Evolutionary conservation across 2,888 invertebrate species (phyloP).

Genomic region (Cataglyphis cursor): DNA sequence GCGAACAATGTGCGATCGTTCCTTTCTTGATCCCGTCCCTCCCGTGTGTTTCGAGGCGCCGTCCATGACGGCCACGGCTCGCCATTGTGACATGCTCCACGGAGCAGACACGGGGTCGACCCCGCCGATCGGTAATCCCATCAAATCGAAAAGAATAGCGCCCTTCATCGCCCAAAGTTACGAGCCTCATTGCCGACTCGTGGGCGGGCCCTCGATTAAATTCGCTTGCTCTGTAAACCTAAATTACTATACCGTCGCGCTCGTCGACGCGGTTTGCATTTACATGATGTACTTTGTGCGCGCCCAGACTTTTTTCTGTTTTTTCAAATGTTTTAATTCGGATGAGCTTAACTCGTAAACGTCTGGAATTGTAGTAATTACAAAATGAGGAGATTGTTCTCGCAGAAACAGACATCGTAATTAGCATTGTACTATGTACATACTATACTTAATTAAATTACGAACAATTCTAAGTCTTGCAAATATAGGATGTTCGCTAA

Average conservation of each 20-base stretch:
- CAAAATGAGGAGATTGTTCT: not conserved
- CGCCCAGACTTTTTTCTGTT: not conserved
- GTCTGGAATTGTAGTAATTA: conserved; percentile 8
- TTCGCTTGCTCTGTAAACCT: conserved; percentile 41
- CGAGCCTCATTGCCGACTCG: conserved; percentile 45
- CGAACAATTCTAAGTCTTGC: not conserved
- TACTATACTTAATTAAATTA: conserved; percentile 6
- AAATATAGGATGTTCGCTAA: not conserved
- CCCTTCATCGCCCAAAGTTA: conserved; percentile 44
- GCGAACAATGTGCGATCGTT: conserved; percentile 31
- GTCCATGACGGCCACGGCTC: not conserved
- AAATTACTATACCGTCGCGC: conserved; percentile 24
- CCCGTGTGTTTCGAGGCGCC: conserved; percentile 40
- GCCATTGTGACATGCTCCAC: conserved; percentile 22
- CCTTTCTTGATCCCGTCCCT: conserved; percentile 15
- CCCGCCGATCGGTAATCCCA: conserved; percentile 43
- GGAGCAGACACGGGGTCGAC: conserved; percentile 22
- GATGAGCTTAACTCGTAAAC: not conserved
- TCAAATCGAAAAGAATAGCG: conserved; percentile 49
- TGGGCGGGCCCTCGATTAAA: conserved; percentile 51
- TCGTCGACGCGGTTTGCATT: conserved; percentile 21
- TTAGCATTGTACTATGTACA: not conserved
- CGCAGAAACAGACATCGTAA: not conserved
- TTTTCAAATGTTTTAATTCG: not conserved
- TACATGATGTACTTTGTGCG: not conserved